Conservation (phyloP, 2,888 invertebrate genomes). For the Chrysolina haemoptera region DNA sequence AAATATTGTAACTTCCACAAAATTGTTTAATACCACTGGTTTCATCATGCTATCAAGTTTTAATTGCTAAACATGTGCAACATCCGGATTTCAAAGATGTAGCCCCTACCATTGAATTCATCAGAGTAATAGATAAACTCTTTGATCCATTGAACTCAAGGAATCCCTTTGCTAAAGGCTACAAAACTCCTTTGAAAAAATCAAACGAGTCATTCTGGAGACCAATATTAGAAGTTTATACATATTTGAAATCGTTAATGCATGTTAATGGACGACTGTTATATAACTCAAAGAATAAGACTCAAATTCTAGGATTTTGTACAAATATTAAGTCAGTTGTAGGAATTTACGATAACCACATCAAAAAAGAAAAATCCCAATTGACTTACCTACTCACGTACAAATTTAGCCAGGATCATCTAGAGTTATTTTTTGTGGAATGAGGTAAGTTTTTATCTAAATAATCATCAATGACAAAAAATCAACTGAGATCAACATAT, state of each 20-base stretch:
- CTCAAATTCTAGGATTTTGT: constrained; percentile 28
- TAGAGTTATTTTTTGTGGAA: constrained; percentile 26
- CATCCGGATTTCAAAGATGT: constrained; percentile 38
- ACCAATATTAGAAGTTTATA: constrained; percentile 24
- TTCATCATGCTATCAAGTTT: no score
- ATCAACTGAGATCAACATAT: no score
- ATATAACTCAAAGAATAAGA: constrained; percentile 16
- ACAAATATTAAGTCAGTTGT: constrained; percentile 20
- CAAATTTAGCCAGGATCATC: constrained; percentile 32
- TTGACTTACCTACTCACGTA: constrained; percentile 22
- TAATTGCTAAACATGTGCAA: constrained; percentile 38
- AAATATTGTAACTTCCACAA: no score
- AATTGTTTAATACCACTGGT: no score
- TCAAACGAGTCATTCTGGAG: constrained; percentile 37
- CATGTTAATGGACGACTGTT: neutral
- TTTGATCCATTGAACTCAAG: constrained; percentile 48
- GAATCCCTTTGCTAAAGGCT: constrained; percentile 33
- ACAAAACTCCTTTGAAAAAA: constrained; percentile 28
- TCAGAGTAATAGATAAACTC: constrained; percentile 36
- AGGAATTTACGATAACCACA: constrained; percentile 30
- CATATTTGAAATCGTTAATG: constrained; percentile 31
- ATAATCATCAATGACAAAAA: no score
- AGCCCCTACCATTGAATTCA: constrained; percentile 39
- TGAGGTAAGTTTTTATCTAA: constrained; percentile 10
- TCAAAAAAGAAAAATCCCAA: neutral